A percentile compares a stretch with the other conserved stretches of the same genome.
These are phyloP conservation scores for Mormyrops boulengeri DNA, from an alignment of 2,797 vertebrate species.

Conservation along the genomic window DNA sequence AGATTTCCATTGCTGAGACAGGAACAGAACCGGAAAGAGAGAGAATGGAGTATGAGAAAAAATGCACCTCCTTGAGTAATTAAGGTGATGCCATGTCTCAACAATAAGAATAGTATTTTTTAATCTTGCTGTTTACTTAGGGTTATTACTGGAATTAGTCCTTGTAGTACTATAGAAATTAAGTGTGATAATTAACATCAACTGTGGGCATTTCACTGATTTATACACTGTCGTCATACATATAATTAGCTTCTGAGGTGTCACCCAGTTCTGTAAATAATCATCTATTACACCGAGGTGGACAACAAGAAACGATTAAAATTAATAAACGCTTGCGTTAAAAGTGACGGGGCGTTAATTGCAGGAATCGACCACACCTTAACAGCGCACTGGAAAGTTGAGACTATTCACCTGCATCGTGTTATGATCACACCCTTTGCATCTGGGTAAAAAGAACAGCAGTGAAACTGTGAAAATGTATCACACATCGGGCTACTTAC, in stretches of 20 bases:
- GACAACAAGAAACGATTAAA: neutral
- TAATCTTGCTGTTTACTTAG: neutral
- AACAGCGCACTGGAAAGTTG: neutral
- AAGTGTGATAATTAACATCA: neutral
- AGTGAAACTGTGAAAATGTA: neutral
- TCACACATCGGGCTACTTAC: slow-evolving; percentile 47
- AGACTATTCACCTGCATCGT: neutral
- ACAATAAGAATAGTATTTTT: neutral
- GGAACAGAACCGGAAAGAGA: slow-evolving; percentile 24
- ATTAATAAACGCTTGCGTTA: neutral
- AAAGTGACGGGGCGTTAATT: neutral
- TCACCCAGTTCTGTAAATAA: neutral
- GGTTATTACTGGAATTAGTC: neutral
- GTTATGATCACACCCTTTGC: neutral
- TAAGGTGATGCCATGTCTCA: neutral
- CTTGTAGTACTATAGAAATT: neutral
- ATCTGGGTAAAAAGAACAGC: neutral
- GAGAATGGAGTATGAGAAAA: slow-evolving; percentile 27
- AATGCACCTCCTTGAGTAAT: slow-evolving; percentile 23
- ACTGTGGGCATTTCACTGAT: neutral
- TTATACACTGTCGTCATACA: neutral
- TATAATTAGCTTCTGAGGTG: neutral
- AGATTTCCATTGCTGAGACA: slow-evolving; percentile 86
- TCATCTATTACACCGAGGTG: neutral
- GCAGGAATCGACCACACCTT: neutral